Evolutionary conservation across 2,888 invertebrate genomes (phyloP), one percentile per base, ranked within the genome.

Genomic region (Norana najaformis): DNA sequence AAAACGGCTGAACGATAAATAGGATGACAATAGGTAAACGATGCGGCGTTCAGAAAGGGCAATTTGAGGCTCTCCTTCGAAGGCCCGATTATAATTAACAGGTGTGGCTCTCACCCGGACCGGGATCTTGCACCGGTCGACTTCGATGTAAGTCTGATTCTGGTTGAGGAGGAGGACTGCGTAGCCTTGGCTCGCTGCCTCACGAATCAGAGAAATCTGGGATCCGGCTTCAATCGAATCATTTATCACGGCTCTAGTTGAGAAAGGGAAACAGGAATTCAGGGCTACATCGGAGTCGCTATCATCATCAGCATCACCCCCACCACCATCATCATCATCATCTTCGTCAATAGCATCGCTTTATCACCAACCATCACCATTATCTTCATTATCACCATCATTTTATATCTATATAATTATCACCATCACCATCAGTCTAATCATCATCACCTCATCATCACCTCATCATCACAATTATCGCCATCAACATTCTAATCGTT

Each of bases 131-230:
- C 34, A 85, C 23, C 85, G 35, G 23, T 16, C 85, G 35, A 85
- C 85, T 85, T 85, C 85, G 35, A 85, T 20, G 37, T n/a, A 37
- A 16, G 85, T 85, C 23, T 85, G 85, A 16, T 85, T 85, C 37
- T 85, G 85, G 85, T 85, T 85, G 85, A 85, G 85, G 18, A 85
- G 20, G 5, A 85, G 85, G 23, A 85, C 85, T 36, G 85, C 85
- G 16, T 36, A 85, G 34, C 85, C 85, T 13, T 85, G 20, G 6
- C 36, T 36, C 1, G 23, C 0, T 8, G 85, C 85, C 37, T 37
- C 37, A 5, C 37, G 36, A n/a, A 85, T 85, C 20, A 35, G 2
- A 14, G 85, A 35, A 14, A 85, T 85, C 85, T 85, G 85, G 18
- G 85, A 85, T 85, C 85, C 85, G 36, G 85, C 85, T 13, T 85